Evolutionary conservation across 1,140 invertebrate genomes (phyloP).

Genomic region (Microvelia longipes): DNA sequence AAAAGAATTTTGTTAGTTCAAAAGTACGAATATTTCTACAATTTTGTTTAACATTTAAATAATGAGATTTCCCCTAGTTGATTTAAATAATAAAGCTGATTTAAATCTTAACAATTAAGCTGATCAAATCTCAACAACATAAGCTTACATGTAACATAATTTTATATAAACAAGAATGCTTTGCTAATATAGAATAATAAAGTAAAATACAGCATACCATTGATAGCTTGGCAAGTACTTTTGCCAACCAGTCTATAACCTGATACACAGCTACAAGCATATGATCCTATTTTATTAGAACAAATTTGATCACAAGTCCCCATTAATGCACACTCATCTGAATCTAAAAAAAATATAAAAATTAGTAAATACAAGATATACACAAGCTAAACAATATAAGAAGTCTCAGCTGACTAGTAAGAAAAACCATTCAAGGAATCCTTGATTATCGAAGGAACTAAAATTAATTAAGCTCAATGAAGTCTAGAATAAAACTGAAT

Average conservation of each 20-base stretch:
- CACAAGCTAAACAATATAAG: neutral
- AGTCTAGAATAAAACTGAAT: neutral
- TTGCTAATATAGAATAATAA: no score
- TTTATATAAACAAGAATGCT: no score
- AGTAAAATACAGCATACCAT: no score
- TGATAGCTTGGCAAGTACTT: constrained; percentile 43
- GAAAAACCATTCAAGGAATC: neutral
- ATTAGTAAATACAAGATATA: neutral
- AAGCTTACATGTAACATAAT: no score
- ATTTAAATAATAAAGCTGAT: no score
- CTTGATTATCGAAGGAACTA: neutral
- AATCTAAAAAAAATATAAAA: constrained; percentile 38
- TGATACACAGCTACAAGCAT: constrained; percentile 53
- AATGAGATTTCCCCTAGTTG: no score
- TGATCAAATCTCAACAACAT: no score
- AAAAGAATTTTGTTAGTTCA: no score
- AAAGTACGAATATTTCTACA: no score
- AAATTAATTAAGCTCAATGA: neutral
- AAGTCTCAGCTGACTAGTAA: neutral
- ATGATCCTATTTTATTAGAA: constrained; percentile 51
- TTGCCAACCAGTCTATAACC: constrained; percentile 47
- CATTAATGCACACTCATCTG: constrained; percentile 54
- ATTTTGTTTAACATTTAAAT: no score
- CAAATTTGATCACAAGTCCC: constrained; percentile 66
- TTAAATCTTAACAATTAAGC: no score